Evolutionary conservation across 1,140 invertebrate genomes (phyloP), one percentile per base, ranked within the genome.

Genomic region (Drosophila punjabiensis): DNA sequence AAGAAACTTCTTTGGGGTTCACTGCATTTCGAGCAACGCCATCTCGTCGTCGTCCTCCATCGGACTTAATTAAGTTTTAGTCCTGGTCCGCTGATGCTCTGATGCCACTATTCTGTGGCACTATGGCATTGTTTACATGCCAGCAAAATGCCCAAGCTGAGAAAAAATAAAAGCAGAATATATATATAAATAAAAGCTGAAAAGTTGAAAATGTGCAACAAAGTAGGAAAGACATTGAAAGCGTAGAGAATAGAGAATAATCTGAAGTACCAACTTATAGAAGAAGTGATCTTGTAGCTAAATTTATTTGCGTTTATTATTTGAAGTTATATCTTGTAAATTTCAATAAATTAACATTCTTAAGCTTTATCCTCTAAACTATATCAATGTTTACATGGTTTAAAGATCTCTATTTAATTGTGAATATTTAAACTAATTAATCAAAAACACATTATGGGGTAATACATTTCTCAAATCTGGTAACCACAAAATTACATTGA

Each of bases 1-100:
- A 11, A 3, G 9, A 62, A 58, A 14, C 53, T 67, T 32, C 48
- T 59, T 64, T 60, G 30, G 30, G 58, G 20, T 45, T 68, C 39
- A 56, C 39, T 67, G 52, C 56, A 76, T 67, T 84, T 80, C 47
- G 53, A 37, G 3, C 55, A 52, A 7, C 8, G 24, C 14, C 32
- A 11, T 60, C 24, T 24, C 43, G 39, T 39, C 43, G 55, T 30
- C 16, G 24, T 10, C 14, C n/a, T 59, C 52, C 68, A 59, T 64
- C 64, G 48, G 68, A 70, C 76, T 86, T 89, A 89, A 89, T 90
- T 89, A 90, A 90, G 82, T 89, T 89, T 89, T 68, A 60, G 61
- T 37, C 45, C 47, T 24, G 32, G 18, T 33, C 33, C 41, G 43
- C 39, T 53, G 13, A 63, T 24, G 61, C 33, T 64, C 33, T 41